These are phyloP conservation scores for Clarias fuscus DNA, from an alignment of 2,797 vertebrate species.

Conservation along the genomic window DNA sequence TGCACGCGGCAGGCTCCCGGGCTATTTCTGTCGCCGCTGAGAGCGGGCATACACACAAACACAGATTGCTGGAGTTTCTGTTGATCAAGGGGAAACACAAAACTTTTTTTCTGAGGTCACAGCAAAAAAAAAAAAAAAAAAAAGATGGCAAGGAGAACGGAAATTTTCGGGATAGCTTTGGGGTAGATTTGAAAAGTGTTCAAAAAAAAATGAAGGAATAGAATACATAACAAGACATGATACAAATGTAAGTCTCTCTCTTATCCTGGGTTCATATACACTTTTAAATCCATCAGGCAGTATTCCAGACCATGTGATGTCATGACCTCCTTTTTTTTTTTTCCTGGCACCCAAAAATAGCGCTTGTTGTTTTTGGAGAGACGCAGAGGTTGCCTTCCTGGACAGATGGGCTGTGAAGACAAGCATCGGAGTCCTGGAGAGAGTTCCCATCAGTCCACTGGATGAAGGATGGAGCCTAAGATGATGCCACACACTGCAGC, in stretches of 20 bases:
- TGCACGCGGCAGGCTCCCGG: conserved; percentile 74
- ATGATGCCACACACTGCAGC: conserved; percentile 73
- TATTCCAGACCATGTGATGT: conserved; percentile 35
- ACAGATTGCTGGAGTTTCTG: conserved; percentile 67
- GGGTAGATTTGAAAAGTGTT: not conserved
- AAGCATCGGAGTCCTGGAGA: conserved; percentile 74
- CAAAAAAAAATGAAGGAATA: not conserved
- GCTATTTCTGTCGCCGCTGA: conserved; percentile 76
- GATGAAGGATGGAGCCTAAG: conserved; percentile 77
- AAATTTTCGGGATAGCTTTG: conserved; percentile 33
- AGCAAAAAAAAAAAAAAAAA: conserved; percentile 55
- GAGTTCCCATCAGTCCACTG: conserved; percentile 75
- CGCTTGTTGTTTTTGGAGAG: conserved; percentile 51
- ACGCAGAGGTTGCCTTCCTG: conserved; percentile 57
- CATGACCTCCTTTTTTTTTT: conserved; percentile 62
- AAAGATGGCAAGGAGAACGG: conserved; percentile 56
- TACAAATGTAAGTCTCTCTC: not conserved
- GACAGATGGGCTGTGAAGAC: conserved; percentile 79
- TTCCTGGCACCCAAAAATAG: conserved; percentile 57
- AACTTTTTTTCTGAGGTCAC: conserved; percentile 75
- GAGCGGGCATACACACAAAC: conserved; percentile 55
- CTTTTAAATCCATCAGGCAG: not conserved
- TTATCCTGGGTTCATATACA: not conserved
- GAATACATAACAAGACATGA: conserved; percentile 6
- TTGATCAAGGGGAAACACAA: conserved; percentile 69